Evolutionary conservation across 2,888 invertebrate genomes (phyloP).

Genomic region (Brassicogethes aeneus): DNA sequence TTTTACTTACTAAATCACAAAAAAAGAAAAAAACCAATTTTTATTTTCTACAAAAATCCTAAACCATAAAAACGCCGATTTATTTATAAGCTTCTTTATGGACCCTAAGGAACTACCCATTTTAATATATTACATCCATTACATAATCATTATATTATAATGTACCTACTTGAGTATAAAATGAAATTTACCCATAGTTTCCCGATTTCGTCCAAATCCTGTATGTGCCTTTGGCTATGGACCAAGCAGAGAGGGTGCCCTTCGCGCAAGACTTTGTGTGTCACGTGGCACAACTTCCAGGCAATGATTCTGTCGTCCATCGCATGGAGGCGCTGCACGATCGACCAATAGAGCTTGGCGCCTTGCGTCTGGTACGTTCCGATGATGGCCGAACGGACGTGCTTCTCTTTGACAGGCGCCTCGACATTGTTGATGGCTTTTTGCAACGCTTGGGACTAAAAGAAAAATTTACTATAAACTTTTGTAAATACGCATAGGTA

Average conservation of each 20-base stretch:
- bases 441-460: constrained; percentile 74
- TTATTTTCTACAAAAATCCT: no score
- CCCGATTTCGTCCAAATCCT: constrained; percentile 77
- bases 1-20: no score
- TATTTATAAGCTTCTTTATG: no score
- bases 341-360: constrained; percentile 83
- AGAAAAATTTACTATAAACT: constrained; percentile 24
- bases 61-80: no score
- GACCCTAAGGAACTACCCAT: no score
- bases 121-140: no score
- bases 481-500: no score
- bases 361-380: constrained; percentile 92
- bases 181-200: constrained; percentile 90
- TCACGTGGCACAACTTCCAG: constrained; percentile 98
- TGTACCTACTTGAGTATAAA: no score
- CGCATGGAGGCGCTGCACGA: constrained; percentile 57
- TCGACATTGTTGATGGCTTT: constrained; percentile 92
- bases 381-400: constrained; percentile 91
- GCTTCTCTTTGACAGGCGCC: constrained; percentile 95
- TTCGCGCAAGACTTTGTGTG: constrained; percentile 92
- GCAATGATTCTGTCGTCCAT: constrained; percentile 93
- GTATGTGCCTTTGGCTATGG: constrained; percentile 74
- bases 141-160: no score
- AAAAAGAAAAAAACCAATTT: no score
- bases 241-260: constrained; percentile 83